These are phyloP conservation scores for Pteronotus mesoamericanus DNA, from an alignment of 2,797 vertebrate species.

Conservation along the genomic window DNA sequence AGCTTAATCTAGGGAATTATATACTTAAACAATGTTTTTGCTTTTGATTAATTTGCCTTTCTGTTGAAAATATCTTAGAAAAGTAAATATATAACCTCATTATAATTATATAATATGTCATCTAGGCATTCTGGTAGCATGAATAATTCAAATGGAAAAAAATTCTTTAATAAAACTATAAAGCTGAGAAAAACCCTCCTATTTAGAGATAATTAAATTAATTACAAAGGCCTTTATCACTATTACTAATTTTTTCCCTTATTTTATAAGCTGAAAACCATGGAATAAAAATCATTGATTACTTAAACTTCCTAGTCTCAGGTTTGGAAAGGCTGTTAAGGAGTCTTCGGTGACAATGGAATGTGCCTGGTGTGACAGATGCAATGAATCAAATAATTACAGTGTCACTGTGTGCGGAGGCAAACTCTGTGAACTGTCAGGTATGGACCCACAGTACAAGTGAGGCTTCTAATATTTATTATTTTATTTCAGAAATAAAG, in stretches of 20 bases:
- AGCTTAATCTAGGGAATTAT: neutral
- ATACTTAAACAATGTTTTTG: neutral
- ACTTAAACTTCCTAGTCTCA: neutral
- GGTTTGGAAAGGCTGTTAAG: neutral
- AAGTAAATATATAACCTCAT: neutral
- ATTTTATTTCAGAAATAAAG: conserved; percentile 56
- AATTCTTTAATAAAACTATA: neutral
- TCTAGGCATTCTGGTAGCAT: neutral
- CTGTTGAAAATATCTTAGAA: neutral
- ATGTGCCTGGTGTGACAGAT: neutral
- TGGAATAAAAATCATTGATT: neutral
- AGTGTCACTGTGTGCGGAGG: conserved; percentile 38
- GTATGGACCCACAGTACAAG: conserved; percentile 37
- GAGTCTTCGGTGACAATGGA: neutral
- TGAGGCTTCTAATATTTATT: conserved; percentile 57
- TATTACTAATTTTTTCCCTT: neutral
- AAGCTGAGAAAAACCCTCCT: neutral
- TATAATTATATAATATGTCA: neutral
- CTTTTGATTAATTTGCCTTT: neutral
- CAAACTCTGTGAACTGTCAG: conserved; percentile 51
- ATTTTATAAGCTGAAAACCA: neutral
- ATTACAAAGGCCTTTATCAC: neutral
- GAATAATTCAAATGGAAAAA: neutral
- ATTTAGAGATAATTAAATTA: neutral
- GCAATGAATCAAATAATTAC: conserved; percentile 59